These are phyloP conservation scores for Paramacrobiotus metropolitanus DNA, from an alignment of 1,140 invertebrate genomes.

Conservation along the genomic window DNA sequence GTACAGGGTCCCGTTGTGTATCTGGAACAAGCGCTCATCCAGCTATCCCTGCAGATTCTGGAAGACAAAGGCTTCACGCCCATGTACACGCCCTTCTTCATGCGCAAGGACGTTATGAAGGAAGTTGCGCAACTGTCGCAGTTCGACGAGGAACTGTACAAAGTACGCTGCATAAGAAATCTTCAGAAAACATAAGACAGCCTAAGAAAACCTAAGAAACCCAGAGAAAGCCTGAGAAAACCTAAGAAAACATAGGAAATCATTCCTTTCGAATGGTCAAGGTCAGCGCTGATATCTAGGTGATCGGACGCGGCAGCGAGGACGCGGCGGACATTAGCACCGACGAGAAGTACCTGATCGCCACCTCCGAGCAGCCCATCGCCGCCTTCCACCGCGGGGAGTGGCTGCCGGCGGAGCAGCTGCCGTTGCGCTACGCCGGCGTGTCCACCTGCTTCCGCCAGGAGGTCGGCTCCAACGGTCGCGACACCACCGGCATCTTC, in stretches of 20 bases:
- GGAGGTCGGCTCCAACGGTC: conserved; percentile 93
- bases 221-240: too few relatives aligned
- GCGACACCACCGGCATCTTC: conserved; percentile 96
- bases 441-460: conserved; percentile 94
- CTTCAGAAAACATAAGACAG: too few relatives aligned
- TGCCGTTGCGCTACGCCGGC: conserved; percentile 85
- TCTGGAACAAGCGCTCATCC: conserved; percentile 78
- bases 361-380: conserved; percentile 97
- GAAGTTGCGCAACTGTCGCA: conserved; percentile 96
- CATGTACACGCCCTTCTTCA: conserved; percentile 92
- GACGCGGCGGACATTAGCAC: conserved; percentile 43
- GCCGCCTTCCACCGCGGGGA: conserved; percentile 90
- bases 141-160: conserved; percentile 98
- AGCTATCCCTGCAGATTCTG: conserved; percentile 53
- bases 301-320: conserved; percentile 74
- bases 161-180: too few relatives aligned
- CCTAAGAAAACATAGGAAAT: too few relatives aligned
- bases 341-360: conserved; percentile 97
- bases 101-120: conserved; percentile 95
- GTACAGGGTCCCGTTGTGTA: conserved; percentile 52
- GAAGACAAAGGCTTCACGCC: conserved; percentile 56
- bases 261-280: too few relatives aligned
- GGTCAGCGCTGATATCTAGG: conserved; percentile 28
- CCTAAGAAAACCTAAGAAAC: too few relatives aligned
- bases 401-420: conserved; percentile 59